A percentile compares a stretch with the other conserved stretches of the same genome.
These are phyloP conservation scores for Peromyscus nudipes DNA, from an alignment of 2,797 vertebrate genomes.

Conservation along the genomic window DNA sequence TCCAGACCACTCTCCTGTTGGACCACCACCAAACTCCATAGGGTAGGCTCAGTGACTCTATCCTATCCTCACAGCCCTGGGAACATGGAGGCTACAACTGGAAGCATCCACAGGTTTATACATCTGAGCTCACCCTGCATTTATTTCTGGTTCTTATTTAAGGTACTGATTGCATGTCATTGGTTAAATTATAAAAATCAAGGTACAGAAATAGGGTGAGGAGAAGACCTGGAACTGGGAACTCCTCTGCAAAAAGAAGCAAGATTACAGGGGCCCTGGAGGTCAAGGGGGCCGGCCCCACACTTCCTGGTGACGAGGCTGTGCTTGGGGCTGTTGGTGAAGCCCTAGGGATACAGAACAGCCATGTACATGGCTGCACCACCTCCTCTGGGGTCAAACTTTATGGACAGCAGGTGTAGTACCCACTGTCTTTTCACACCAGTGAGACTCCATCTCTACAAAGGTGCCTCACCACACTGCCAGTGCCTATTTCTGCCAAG, in stretches of 20 bases:
- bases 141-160: not conserved
- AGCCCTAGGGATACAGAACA: not conserved
- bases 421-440: not conserved
- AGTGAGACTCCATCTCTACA: not conserved
- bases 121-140: not conserved
- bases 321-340: not conserved
- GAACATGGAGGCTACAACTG: not conserved
- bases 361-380: too few relatives aligned
- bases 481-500: not conserved
- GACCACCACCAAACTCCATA: not conserved
- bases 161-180: not conserved
- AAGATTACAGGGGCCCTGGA: not conserved
- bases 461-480: not conserved
- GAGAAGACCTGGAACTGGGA: not conserved
- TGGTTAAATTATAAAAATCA: not conserved
- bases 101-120: not conserved
- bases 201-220: not conserved
- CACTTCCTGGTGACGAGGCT: not conserved
- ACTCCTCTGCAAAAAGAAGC: not conserved
- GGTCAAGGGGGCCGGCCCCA: not conserved
- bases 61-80: not conserved
- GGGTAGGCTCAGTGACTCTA: not conserved
- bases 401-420: not conserved
- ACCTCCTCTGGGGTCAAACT: not conserved
- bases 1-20: not conserved